Evolutionary conservation across 2,888 invertebrate species (phyloP).

Genomic region (Agonopterix arenella): DNA sequence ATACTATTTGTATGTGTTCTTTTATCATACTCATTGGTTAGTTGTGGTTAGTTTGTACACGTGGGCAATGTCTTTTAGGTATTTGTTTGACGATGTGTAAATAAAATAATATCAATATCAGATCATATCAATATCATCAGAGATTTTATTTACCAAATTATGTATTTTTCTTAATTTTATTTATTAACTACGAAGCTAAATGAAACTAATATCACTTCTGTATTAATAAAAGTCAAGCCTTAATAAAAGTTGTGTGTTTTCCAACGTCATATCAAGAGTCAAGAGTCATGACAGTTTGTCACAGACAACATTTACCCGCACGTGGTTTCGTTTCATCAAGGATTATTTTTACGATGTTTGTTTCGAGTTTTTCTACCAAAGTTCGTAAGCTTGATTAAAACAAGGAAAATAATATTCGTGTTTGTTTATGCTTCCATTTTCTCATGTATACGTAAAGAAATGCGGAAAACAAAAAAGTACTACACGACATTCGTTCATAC

Average conservation of each 20-base stretch:
- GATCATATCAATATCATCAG: no score
- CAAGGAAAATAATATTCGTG: conserved; percentile 24
- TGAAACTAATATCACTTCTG: no score
- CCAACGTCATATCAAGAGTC: conserved; percentile 20
- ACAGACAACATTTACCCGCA: conserved; percentile 13
- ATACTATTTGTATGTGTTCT: no score
- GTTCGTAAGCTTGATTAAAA: conserved; percentile 38
- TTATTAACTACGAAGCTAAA: no score
- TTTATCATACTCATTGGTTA: no score
- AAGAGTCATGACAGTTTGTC: conserved; percentile 25
- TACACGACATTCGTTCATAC: neutral
- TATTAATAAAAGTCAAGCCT: no score
- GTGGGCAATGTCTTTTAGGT: no score
- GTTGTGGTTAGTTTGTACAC: no score
- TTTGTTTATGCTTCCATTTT: conserved; percentile 17
- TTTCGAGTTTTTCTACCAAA: conserved; percentile 31
- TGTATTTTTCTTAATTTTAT: no score
- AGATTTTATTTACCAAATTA: no score
- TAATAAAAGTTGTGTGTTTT: conserved; percentile 18
- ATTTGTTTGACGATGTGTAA: no score
- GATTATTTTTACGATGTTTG: conserved; percentile 46
- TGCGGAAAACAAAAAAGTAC: conserved; percentile 7
- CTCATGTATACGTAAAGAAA: conserved; percentile 5
- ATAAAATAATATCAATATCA: no score
- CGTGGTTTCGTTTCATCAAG: conserved; percentile 13